Evolutionary conservation across 2,888 invertebrate species (phyloP).

Genomic region (Cancer borealis): DNA sequence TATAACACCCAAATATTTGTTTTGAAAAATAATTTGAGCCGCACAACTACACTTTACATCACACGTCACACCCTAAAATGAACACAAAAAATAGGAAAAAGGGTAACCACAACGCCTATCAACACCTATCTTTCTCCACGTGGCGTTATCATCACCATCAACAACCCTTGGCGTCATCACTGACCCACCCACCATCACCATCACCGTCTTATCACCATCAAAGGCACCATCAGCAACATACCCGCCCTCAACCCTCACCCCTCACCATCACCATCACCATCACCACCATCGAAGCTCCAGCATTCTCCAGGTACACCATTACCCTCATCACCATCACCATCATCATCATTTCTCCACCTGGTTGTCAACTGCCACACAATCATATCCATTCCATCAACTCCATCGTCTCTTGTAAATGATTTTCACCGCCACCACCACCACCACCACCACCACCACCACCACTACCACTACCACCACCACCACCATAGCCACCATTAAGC

Average conservation of each 20-base stretch:
- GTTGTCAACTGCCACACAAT: neutral
- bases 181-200: slow-evolving; percentile 38
- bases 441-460: neutral
- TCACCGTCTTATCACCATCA: neutral
- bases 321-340: neutral
- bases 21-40: slow-evolving; percentile 10
- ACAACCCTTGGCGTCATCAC: slow-evolving; percentile 13
- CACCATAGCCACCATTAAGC: neutral
- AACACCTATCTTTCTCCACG: slow-evolving; percentile 8
- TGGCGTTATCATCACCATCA: slow-evolving; percentile 33
- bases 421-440: neutral
- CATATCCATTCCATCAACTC: neutral
- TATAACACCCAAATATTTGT: neutral
- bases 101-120: neutral
- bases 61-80: neutral
- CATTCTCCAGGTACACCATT: too few species aligned
- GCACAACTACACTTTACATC: neutral
- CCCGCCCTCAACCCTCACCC: neutral
- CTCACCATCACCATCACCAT: neutral
- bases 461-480: neutral
- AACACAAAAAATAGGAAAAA: neutral
- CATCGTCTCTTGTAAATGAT: neutral
- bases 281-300: neutral
- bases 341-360: slow-evolving; percentile 33
- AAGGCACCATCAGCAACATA: neutral